These are phyloP conservation scores for Pheosia gnoma DNA, from an alignment of 2,888 invertebrate species.

Conservation along the genomic window DNA sequence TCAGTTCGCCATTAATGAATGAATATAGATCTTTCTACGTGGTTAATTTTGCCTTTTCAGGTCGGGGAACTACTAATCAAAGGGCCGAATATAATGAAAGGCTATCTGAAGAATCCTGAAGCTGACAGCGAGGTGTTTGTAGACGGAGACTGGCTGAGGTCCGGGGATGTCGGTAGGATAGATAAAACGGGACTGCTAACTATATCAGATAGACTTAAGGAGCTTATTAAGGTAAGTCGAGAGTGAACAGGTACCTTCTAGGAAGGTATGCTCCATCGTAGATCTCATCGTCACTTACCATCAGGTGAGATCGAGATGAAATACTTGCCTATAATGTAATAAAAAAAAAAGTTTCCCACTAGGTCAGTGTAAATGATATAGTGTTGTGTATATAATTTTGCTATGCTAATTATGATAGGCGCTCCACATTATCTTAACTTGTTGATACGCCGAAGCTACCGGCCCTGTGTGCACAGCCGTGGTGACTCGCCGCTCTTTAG, in stretches of 20 bases:
- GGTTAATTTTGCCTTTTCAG: slow-evolving; percentile 44
- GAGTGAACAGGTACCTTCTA: no score
- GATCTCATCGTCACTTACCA: no score
- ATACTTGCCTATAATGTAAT: no score
- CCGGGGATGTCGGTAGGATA: slow-evolving; percentile 88
- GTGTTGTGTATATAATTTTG: neutral
- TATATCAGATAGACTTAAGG: slow-evolving; percentile 90
- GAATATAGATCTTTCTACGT: neutral
- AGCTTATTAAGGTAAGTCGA: slow-evolving; percentile 92
- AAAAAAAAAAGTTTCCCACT: no score
- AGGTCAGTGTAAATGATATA: no score
- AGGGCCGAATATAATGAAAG: slow-evolving; percentile 92
- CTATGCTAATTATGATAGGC: neutral
- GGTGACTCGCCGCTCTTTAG: no score
- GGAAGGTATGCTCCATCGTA: no score
- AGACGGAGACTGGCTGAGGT: slow-evolving; percentile 89
- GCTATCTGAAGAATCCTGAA: slow-evolving; percentile 89
- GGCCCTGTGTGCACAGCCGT: no score
- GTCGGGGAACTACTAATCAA: slow-evolving; percentile 89
- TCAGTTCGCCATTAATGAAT: no score
- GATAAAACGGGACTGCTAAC: slow-evolving; percentile 87
- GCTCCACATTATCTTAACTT: neutral
- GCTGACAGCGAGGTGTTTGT: slow-evolving; percentile 88
- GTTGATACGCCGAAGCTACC: no score
- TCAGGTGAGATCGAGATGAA: no score